phyloP scores from a whole-genome alignment of 2,888 invertebrate species.

The Branchinecta sandiegonensis region DNA sequence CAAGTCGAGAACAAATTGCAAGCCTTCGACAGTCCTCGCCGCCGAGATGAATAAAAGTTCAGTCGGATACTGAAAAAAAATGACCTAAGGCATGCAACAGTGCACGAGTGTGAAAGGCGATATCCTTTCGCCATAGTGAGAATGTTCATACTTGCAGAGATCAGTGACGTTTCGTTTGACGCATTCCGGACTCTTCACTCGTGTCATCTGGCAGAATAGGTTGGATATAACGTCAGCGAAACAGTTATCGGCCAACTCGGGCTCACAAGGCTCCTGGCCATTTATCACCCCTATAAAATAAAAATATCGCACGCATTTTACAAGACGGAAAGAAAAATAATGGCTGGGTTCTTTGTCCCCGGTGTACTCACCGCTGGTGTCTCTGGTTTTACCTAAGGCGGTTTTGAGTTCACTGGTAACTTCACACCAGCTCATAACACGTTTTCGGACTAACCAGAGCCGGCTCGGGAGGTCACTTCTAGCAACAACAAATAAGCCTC shows the following conservation, averaged over 20 bases:
- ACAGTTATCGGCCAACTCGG: conserved; percentile 19
- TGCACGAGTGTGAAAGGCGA: neutral
- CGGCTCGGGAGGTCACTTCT: too few species aligned
- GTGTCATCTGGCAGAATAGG: conserved; percentile 19
- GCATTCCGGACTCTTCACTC: neutral
- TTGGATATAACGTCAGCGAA: conserved; percentile 17
- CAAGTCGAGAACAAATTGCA: neutral
- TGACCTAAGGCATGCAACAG: neutral
- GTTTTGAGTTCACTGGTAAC: too few species aligned
- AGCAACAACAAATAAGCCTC: too few species aligned
- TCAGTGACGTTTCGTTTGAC: conserved; percentile 17
- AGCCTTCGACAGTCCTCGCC: too few species aligned
- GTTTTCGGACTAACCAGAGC: too few species aligned
- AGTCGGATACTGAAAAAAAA: neutral
- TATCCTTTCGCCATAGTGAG: neutral
- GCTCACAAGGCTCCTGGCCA: conserved; percentile 17
- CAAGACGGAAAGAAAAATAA: too few species aligned
- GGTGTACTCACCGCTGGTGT: too few species aligned
- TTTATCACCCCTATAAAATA: too few species aligned
- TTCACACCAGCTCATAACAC: too few species aligned
- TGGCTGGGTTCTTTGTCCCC: too few species aligned
- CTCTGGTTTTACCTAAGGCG: too few species aligned
- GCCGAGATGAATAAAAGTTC: neutral
- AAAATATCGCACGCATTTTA: too few species aligned
- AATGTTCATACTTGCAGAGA: conserved; percentile 18